phyloP scores from a whole-genome alignment of 2,888 invertebrate genomes.

The Hedya salicella region DNA sequence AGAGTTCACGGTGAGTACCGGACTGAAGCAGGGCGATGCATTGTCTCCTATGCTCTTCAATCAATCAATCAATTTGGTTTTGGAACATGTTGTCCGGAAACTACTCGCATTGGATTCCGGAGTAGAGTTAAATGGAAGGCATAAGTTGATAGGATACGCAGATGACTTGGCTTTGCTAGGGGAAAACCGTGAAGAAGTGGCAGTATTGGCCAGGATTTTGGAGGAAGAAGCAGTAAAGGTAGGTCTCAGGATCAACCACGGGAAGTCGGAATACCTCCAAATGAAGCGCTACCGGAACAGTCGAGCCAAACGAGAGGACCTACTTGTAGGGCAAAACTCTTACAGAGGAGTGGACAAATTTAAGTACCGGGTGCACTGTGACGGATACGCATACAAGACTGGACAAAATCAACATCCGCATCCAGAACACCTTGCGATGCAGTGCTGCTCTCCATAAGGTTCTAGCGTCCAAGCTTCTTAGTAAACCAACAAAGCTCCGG shows the following conservation, averaged over 20 bases:
- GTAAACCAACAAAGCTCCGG: not conserved
- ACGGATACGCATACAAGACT: not conserved
- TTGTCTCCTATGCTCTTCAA: conserved; percentile 31
- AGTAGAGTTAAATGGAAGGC: not conserved
- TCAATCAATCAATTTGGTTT: too few species aligned
- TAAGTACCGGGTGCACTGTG: not conserved
- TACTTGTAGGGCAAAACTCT: not conserved
- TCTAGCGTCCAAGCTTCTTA: not conserved
- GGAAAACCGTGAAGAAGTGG: not conserved
- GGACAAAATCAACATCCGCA: not conserved
- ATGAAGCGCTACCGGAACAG: not conserved
- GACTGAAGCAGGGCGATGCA: conserved; percentile 37
- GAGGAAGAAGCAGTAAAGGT: conserved; percentile 1
- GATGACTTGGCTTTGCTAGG: not conserved
- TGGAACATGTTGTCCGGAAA: conserved; percentile 1
- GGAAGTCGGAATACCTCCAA: not conserved
- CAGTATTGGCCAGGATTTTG: not conserved
- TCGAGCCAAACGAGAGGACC: not conserved
- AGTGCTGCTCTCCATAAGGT: not conserved
- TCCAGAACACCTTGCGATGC: conserved; percentile 4
- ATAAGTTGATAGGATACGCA: conserved; percentile 3
- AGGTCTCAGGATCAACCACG: not conserved
- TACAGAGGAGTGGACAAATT: not conserved
- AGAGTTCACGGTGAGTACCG: conserved; percentile 29
- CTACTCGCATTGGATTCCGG: not conserved